These are phyloP conservation scores for Amphimallon solstitiale DNA, from an alignment of 2,888 invertebrate species.

Conservation along the genomic window DNA sequence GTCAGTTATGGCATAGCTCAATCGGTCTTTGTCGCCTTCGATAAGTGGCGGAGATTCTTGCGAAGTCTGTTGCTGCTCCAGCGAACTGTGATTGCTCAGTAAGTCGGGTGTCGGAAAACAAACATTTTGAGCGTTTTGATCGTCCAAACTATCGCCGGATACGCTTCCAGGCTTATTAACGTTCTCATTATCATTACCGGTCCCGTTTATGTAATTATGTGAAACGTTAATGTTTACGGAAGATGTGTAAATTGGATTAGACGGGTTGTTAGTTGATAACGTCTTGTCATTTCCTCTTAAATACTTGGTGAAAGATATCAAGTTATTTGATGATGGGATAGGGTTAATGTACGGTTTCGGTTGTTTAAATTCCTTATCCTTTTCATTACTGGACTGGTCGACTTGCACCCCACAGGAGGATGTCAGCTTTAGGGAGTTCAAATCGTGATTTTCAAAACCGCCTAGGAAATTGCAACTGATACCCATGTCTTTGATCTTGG, in stretches of 20 bases:
- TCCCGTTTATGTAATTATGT: slow-evolving; percentile 64
- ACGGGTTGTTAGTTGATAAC: slow-evolving; percentile 36
- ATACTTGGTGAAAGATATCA: slow-evolving; percentile 61
- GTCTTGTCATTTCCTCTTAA: slow-evolving; percentile 47
- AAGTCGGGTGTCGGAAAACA: slow-evolving; percentile 68
- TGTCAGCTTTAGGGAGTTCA: slow-evolving; percentile 35
- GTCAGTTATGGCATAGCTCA: slow-evolving; percentile 21
- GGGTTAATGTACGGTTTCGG: slow-evolving; percentile 57
- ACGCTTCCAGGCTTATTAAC: slow-evolving; percentile 47
- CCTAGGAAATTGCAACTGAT: slow-evolving; percentile 62
- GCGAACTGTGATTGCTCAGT: slow-evolving; percentile 68
- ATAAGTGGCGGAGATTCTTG: slow-evolving; percentile 28
- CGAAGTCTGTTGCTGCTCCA: slow-evolving; percentile 55
- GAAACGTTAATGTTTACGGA: slow-evolving; percentile 71
- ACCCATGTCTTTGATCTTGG: slow-evolving; percentile 64
- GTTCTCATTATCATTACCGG: neutral
- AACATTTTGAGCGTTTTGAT: slow-evolving; percentile 49
- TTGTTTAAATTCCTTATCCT: slow-evolving; percentile 39
- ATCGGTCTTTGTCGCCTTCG: slow-evolving; percentile 9
- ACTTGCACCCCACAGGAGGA: slow-evolving; percentile 45
- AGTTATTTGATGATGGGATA: slow-evolving; percentile 52
- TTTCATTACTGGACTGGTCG: neutral
- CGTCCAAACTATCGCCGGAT: slow-evolving; percentile 67
- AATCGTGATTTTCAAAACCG: slow-evolving; percentile 43
- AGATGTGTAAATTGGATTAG: slow-evolving; percentile 62